Evolutionary conservation across 2,797 vertebrate species (phyloP), one percentile per base, ranked within the genome.

Genomic region (Babyrousa celebensis): DNA sequence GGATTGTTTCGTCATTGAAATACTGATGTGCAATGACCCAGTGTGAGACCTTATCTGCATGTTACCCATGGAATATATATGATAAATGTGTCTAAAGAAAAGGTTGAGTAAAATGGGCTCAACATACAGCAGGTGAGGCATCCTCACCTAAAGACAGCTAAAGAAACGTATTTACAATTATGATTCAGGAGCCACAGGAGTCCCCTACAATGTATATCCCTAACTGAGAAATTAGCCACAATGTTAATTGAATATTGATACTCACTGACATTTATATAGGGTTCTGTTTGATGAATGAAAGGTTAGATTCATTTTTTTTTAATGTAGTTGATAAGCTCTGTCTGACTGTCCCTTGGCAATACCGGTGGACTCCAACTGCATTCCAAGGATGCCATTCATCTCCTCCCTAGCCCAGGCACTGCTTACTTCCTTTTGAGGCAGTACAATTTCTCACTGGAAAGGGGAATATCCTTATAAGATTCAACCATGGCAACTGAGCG

Each of bases 231-330:
- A 17, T 12, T 82, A 91, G 10, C 1, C 93, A 52, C 29, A 72
- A 48, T 85, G 40, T 79, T 96, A 97, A 97, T 72, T 93, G 79
- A 95, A 94, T 96, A 77, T 78, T 92, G 91, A 95, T 96, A 67
- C 32, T 94, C 23, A n/a, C 80, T 96, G 93, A 96, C 54, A 97
- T 97, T 98, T 96, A 63, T 84, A 85, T 12, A 83, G 72, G 68
- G 68, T 65, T 93, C 80, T 96, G 14, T 10, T 29, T 92, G 82
- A 52, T 92, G 52, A 96, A 74, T 94, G 32, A 91, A 32, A 17
- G 25, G 48, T 96, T 96, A 48, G 10, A 65, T 83, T 92, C 68
- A 62, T 95, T 96, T 97, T 91, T 88, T 88, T 83, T 63, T 93
- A 97, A 48, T 85, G 48, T 32, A 89, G 18, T 82, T 94, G 68